Conservation (phyloP, 2,888 invertebrate species). For the Pherbina coryleti region DNA sequence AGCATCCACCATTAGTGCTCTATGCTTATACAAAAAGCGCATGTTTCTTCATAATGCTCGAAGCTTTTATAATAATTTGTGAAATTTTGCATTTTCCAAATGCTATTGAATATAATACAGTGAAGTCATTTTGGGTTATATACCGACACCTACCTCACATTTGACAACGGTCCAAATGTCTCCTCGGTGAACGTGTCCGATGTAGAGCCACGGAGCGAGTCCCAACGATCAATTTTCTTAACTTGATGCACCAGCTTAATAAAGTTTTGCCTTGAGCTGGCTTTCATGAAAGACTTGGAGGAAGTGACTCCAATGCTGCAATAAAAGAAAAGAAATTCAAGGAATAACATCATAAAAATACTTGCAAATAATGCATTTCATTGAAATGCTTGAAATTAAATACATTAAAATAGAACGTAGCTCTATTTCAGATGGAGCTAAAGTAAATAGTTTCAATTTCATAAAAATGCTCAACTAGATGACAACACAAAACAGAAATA, state of each 20-base stretch:
- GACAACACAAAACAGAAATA: neutral
- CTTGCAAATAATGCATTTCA: neutral
- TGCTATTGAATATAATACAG: too few species aligned
- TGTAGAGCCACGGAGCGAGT: conserved; percentile 80
- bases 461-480: neutral
- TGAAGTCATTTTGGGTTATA: neutral
- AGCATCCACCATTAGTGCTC: too few species aligned
- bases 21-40: too few species aligned
- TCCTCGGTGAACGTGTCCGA: conserved; percentile 87
- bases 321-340: conserved; percentile 17
- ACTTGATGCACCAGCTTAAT: conserved; percentile 76
- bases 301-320: conserved; percentile 76
- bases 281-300: conserved; percentile 91
- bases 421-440: conserved; percentile 45
- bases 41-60: too few species aligned
- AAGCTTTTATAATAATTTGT: too few species aligned
- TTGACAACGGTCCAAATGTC: conserved; percentile 91
- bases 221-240: conserved; percentile 76
- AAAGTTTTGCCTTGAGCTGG: conserved; percentile 86
- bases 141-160: conserved; percentile 77
- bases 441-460: neutral
- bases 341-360: conserved; percentile 1
- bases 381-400: conserved; percentile 33
- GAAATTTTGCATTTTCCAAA: too few species aligned
- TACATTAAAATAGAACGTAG: neutral